phyloP scores from a whole-genome alignment of 2,113 vertebrate genomes.

The Mastomys natalensis region DNA sequence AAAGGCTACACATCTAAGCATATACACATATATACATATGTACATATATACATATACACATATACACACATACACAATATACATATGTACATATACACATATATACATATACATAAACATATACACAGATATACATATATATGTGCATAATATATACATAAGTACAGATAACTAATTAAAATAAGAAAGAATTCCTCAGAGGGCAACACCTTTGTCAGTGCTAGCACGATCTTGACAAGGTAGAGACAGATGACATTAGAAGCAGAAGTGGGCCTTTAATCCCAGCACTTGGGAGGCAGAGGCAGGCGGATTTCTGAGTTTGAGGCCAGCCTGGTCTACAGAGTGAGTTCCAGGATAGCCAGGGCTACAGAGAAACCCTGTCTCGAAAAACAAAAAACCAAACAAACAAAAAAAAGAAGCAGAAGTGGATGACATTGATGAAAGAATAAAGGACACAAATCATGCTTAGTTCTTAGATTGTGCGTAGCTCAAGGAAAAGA shows the following conservation, averaged over 20 bases:
- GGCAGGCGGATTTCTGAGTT: too few relatives aligned
- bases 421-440: background rate
- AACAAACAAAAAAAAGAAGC: too few relatives aligned
- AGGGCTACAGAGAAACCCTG: too few relatives aligned
- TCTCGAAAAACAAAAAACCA: too few relatives aligned
- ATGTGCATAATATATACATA: background rate
- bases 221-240: background rate
- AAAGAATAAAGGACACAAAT: background rate
- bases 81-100: background rate
- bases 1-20: conserved; percentile 66
- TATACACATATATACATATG: too few relatives aligned
- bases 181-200: background rate
- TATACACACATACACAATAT: too few relatives aligned
- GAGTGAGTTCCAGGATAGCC: too few relatives aligned
- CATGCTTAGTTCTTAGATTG: background rate
- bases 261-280: too few relatives aligned
- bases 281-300: too few relatives aligned
- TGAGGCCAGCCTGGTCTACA: too few relatives aligned
- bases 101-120: background rate
- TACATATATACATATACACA: too few relatives aligned
- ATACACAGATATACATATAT: too few relatives aligned
- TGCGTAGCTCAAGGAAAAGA: background rate
- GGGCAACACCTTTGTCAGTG: background rate
- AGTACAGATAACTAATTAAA: background rate
- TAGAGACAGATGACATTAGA: background rate